phyloP scores from a whole-genome alignment of 2,113 vertebrate genomes.

The Crotalus tigris region DNA sequence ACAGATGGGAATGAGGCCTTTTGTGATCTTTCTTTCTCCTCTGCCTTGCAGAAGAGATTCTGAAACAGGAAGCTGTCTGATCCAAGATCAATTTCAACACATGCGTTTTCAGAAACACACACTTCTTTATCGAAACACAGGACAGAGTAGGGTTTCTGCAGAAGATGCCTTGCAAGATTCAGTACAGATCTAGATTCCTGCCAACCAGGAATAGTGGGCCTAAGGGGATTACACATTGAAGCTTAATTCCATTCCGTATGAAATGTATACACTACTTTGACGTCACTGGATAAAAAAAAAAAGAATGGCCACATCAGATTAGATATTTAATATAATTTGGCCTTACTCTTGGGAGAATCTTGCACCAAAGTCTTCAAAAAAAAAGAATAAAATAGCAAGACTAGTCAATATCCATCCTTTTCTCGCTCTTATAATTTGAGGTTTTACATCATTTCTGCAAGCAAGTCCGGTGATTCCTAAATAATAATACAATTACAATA shows the following conservation, averaged over 20 bases:
- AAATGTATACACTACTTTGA: not conserved
- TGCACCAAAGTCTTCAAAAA: not conserved
- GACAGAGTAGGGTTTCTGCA: not conserved
- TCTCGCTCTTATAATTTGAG: not conserved
- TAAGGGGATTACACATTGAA: not conserved
- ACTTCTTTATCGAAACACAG: not conserved
- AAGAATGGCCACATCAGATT: not conserved
- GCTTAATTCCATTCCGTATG: not conserved
- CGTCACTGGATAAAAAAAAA: not conserved
- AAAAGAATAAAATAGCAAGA: not conserved
- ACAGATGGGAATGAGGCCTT: constrained; percentile 2
- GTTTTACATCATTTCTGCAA: not conserved
- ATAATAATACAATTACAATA: not conserved
- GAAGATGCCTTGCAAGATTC: not conserved
- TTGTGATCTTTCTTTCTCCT: not conserved
- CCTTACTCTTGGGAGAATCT: not conserved
- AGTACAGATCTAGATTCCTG: not conserved
- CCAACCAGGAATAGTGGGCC: not conserved
- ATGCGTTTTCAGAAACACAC: not conserved
- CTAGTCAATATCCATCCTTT: not conserved
- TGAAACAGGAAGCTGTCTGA: not conserved
- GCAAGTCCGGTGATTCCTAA: not conserved
- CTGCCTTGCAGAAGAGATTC: not conserved
- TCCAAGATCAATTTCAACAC: not conserved
- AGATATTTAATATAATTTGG: not conserved